Evolutionary conservation across 2,888 invertebrate species (phyloP), one percentile per base, ranked within the genome.

Genomic region (Endomychus coccineus): DNA sequence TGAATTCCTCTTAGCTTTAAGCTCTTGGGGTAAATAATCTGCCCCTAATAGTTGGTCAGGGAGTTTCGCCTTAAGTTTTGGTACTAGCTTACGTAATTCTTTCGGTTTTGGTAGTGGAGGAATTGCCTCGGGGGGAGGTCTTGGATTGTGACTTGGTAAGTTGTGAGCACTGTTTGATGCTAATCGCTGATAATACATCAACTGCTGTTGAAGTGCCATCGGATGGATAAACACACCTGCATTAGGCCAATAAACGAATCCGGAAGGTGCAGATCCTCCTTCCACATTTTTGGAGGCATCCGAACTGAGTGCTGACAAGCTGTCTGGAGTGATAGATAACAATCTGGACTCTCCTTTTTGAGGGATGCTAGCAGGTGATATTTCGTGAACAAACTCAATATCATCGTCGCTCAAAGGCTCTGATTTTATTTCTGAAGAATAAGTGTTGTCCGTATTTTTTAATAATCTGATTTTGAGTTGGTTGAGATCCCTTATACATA

Each of bases 401-500:
- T 64, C 68, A 17, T 75, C 76, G 35, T 75, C 76, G 15, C 66
- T 64, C 7, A 70, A 72, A 1, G 69, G 61, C 56, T 79, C 78
- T 36, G 71, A 72, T 64, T 79, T 79, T 4, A 78, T 70, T 45
- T 77, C 73, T 7, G 69, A 63, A n/a, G 73, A 70, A 56, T 76
- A 77, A 27, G 77, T 73, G 54, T 78, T 76, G 0, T 76, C 77
- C 42, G 75, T 74, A 45, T 76, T 77, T 50, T 75, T 70, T 33
- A 75, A 66, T 19, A 80, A 68, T 46, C 78, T 71, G 45, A 80
- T 74, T 53, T 80, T 81, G 14, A 81, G 59, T 43, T 79, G 78
- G 51, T 77, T 78, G 30, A 80, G 70, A 56, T 89, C 89, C 33
- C 86, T 70, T 38, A 89, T 75, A 58, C 89, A 90, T 3, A 90